Conservation (phyloP, 1,140 invertebrate species). For the Leucophenga varia region DNA sequence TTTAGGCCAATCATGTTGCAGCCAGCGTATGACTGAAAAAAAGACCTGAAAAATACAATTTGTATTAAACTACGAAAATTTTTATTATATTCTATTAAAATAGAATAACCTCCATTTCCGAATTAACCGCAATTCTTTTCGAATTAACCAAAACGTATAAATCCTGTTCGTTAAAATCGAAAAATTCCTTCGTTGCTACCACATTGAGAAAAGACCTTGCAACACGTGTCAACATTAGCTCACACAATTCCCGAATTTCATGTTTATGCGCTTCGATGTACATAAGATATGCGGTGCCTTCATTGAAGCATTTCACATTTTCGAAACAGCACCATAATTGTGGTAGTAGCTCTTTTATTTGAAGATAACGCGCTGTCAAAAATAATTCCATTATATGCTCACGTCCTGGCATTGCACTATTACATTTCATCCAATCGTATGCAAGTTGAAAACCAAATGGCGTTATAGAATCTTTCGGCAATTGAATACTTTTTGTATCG, state of each 20-base stretch:
- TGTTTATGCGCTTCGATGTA: slow-evolving; percentile 64
- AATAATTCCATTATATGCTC: slow-evolving; percentile 71
- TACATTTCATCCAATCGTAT: slow-evolving; percentile 76
- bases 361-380: slow-evolving; percentile 65
- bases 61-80: background rate
- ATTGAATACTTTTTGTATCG: background rate
- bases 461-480: slow-evolving; percentile 51
- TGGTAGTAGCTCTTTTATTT: slow-evolving; percentile 70
- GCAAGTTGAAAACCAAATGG: slow-evolving; percentile 66
- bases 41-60: slow-evolving; percentile 64
- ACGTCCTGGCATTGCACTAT: slow-evolving; percentile 62
- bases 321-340: slow-evolving; percentile 74
- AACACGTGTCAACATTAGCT: slow-evolving; percentile 72
- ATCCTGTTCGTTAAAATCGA: slow-evolving; percentile 65
- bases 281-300: slow-evolving; percentile 69
- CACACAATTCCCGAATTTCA: slow-evolving; percentile 12
- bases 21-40: slow-evolving; percentile 73
- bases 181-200: slow-evolving; percentile 69
- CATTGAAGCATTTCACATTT: slow-evolving; percentile 66
- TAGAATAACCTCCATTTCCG: slow-evolving; percentile 60
- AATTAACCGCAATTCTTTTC: slow-evolving; percentile 68
- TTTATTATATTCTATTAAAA: background rate
- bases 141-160: slow-evolving; percentile 65
- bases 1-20: slow-evolving; percentile 66
- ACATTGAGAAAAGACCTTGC: slow-evolving; percentile 71